These are phyloP conservation scores for Brachionus plicatilis DNA, from an alignment of 1,140 invertebrate species.

Conservation along the genomic window DNA sequence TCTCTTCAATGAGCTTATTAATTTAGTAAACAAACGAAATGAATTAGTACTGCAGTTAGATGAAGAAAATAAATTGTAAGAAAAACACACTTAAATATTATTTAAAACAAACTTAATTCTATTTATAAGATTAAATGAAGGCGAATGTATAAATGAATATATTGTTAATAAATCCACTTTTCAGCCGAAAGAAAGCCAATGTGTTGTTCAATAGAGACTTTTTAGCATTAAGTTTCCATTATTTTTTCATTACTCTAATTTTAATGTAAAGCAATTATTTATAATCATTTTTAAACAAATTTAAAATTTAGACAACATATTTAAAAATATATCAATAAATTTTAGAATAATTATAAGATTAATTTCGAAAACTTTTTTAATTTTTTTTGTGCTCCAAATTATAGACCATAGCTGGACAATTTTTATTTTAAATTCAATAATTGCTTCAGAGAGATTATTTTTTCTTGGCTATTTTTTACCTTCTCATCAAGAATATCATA, in stretches of 20 bases:
- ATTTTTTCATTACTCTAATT: neutral
- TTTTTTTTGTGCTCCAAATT: too few species aligned
- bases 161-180: slow-evolving; percentile 1
- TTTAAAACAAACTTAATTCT: neutral
- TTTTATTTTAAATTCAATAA: too few species aligned
- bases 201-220: neutral
- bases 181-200: neutral
- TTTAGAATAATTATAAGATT: too few species aligned
- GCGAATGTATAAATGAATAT: slow-evolving; percentile 1
- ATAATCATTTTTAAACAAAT: neutral
- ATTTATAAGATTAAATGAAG: neutral
- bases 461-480: too few species aligned
- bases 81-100: neutral
- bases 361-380: too few species aligned
- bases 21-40: slow-evolving; percentile 24
- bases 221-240: neutral
- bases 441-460: too few species aligned
- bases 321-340: too few species aligned
- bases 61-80: slow-evolving; percentile 36
- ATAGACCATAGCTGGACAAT: too few species aligned
- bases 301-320: neutral
- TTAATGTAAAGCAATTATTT: neutral
- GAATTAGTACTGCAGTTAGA: slow-evolving; percentile 20
- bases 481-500: too few species aligned
- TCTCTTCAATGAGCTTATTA: slow-evolving; percentile 24